Evolutionary conservation across 2,888 invertebrate species (phyloP).

Genomic region (Ormia ochracea): DNA sequence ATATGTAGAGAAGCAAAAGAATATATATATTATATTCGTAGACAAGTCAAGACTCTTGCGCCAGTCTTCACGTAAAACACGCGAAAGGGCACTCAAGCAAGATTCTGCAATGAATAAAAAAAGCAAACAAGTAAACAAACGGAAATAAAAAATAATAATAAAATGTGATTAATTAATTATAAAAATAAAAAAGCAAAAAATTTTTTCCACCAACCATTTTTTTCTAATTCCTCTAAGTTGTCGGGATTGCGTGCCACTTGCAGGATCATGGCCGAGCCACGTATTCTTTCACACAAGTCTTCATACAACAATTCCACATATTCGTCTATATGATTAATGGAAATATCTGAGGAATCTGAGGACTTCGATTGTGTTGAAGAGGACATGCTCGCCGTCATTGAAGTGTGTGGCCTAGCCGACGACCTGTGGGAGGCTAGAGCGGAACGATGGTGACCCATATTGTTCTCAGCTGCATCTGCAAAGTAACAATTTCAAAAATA

Average conservation of each 20-base stretch:
- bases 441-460: conserved; percentile 65
- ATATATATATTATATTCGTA: conserved; percentile 96
- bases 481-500: neutral
- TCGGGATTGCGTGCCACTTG: conserved; percentile 95
- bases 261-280: conserved; percentile 92
- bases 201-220: conserved; percentile 92
- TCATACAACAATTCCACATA: conserved; percentile 98
- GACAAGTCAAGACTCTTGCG: conserved; percentile 96
- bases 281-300: conserved; percentile 93
- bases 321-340: conserved; percentile 91
- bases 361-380: conserved; percentile 60
- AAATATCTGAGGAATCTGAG: conserved; percentile 78
- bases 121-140: too few relatives aligned
- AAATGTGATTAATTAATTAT: too few relatives aligned
- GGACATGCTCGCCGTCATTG: conserved; percentile 71
- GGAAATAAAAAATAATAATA: too few relatives aligned
- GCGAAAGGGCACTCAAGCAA: conserved; percentile 93
- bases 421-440: conserved; percentile 69
- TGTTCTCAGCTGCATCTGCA: conserved; percentile 49
- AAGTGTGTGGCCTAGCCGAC: conserved; percentile 68
- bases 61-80: conserved; percentile 98
- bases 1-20: conserved; percentile 97
- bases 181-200: too few relatives aligned
- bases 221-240: conserved; percentile 93
- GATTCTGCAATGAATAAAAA: too few relatives aligned